A percentile compares a stretch with the other conserved stretches of the same genome.
phyloP scores from a whole-genome alignment of 2,113 vertebrate species.

The Pachypanchax playfairii region DNA sequence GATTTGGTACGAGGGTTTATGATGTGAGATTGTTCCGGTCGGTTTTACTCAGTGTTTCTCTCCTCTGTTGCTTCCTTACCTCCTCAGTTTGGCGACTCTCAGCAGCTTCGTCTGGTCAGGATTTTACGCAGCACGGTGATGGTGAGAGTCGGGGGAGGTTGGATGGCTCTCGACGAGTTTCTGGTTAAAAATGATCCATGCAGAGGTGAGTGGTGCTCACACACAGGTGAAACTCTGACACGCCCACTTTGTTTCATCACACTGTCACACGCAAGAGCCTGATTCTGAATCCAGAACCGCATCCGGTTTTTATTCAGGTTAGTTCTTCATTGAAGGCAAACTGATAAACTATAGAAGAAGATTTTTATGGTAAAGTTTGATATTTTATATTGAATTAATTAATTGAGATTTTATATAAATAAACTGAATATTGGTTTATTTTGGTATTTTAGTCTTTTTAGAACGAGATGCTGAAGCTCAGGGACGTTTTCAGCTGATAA shows the following conservation, averaged over 20 bases:
- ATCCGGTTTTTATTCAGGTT: too few relatives aligned
- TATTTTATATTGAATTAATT: too few relatives aligned
- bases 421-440: too few relatives aligned
- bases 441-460: too few relatives aligned
- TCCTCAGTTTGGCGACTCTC: slow-evolving; percentile 93
- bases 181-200: slow-evolving; percentile 98
- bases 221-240: neutral
- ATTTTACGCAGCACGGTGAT: slow-evolving; percentile 98
- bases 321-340: too few relatives aligned
- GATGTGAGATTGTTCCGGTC: slow-evolving; percentile 21
- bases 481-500: too few relatives aligned
- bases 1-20: slow-evolving; percentile 25
- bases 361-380: too few relatives aligned
- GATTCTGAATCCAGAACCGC: neutral
- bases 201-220: slow-evolving; percentile 85
- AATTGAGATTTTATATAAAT: too few relatives aligned
- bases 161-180: slow-evolving; percentile 99
- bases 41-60: neutral
- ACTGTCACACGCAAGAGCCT: neutral
- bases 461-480: too few relatives aligned
- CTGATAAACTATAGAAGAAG: too few relatives aligned
- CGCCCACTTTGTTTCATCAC: slow-evolving; percentile 5
- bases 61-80: neutral
- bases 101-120: slow-evolving; percentile 97
- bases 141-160: slow-evolving; percentile 96